Evolutionary conservation across 2,113 vertebrate genomes (phyloP).

Genomic region (Muntiacus reevesi): DNA sequence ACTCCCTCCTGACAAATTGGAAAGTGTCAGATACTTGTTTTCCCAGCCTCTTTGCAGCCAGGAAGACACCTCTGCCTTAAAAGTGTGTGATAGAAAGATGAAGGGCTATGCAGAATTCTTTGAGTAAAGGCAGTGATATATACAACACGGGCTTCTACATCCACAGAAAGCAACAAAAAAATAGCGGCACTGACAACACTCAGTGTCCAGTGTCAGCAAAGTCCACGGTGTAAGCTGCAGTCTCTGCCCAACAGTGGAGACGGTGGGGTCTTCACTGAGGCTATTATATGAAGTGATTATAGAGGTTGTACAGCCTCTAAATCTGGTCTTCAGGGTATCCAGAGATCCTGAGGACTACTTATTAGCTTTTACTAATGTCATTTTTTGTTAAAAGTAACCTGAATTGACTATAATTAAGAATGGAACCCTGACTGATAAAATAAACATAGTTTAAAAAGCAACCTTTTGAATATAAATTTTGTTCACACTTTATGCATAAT

Average conservation of each 20-base stretch:
- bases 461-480: background rate
- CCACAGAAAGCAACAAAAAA: background rate
- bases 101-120: background rate
- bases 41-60: background rate
- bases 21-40: background rate
- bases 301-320: background rate
- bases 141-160: background rate
- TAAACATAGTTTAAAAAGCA: background rate
- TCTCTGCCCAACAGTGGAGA: background rate
- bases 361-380: background rate
- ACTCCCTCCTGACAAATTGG: background rate
- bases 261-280: background rate
- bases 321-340: background rate
- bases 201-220: background rate
- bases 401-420: background rate
- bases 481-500: background rate
- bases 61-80: background rate
- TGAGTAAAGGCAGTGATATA: background rate
- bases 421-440: background rate
- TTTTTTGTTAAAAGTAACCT: slow-evolving; percentile 9
- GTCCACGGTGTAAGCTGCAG: background rate
- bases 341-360: background rate
- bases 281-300: background rate
- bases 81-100: background rate
- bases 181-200: background rate